Evolutionary conservation across 1,140 invertebrate species (phyloP).

Genomic region (Bathynomus jamesi): DNA sequence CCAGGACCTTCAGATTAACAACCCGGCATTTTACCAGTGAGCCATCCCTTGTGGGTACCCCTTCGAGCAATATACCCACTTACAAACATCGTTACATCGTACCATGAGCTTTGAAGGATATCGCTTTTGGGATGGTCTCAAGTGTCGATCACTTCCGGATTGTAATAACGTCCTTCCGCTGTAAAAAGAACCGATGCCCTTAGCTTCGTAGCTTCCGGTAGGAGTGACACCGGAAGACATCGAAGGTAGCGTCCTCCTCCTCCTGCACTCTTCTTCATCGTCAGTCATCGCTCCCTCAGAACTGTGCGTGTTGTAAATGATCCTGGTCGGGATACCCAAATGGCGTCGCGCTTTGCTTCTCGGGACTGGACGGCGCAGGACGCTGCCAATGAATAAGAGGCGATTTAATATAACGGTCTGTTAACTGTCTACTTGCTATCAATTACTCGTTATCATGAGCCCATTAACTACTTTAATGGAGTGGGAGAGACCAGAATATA

Average conservation of each 20-base stretch:
- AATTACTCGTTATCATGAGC: too few relatives aligned
- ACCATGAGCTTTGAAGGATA: neutral
- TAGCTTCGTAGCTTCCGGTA: neutral
- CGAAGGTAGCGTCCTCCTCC: neutral
- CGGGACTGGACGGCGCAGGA: neutral
- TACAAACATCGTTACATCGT: too few relatives aligned
- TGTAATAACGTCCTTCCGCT: neutral
- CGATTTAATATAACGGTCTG: too few relatives aligned
- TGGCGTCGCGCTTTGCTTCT: neutral
- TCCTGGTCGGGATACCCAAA: neutral
- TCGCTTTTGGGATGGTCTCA: neutral
- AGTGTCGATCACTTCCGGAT: neutral
- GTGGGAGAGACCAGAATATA: too few relatives aligned
- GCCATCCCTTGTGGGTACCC: too few relatives aligned
- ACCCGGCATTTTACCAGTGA: too few relatives aligned
- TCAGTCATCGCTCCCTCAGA: neutral
- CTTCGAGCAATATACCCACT: too few relatives aligned
- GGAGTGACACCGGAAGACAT: neutral
- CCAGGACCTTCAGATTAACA: too few relatives aligned
- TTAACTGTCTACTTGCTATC: too few relatives aligned
- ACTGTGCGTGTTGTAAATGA: neutral
- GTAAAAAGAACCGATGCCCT: neutral
- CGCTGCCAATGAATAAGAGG: neutral
- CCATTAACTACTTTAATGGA: too few relatives aligned
- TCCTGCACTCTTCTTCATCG: neutral